Evolutionary conservation across 2,113 vertebrate genomes (phyloP).

Genomic region (Labeo catla): DNA sequence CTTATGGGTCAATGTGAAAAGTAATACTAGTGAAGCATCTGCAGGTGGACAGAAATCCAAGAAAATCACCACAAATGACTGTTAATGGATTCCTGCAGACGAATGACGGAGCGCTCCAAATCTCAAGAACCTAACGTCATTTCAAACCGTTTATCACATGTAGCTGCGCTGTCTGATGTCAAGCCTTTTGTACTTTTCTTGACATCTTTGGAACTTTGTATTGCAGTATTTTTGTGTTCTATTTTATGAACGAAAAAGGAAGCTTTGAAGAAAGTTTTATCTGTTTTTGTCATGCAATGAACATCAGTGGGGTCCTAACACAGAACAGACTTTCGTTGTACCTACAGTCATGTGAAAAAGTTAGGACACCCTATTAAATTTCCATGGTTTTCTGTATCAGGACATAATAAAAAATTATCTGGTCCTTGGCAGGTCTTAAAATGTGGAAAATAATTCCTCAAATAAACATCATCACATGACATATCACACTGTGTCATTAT

Average conservation of each 20-base stretch:
- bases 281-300: neutral
- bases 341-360: too few species aligned
- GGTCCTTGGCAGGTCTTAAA: too few species aligned
- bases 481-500: too few species aligned
- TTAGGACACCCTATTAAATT: too few species aligned
- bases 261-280: neutral
- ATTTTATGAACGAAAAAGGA: neutral
- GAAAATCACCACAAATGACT: slow-evolving; percentile 14
- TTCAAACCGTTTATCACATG: neutral
- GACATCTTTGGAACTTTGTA: neutral
- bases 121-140: neutral
- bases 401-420: too few species aligned
- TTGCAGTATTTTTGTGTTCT: neutral
- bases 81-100: slow-evolving; percentile 26
- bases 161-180: neutral
- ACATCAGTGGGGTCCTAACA: neutral
- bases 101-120: slow-evolving; percentile 9
- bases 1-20: neutral
- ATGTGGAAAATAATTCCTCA: too few species aligned
- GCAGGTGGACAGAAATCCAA: neutral
- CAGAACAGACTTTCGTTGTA: too few species aligned
- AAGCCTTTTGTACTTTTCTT: neutral
- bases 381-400: too few species aligned
- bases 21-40: neutral
- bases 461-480: too few species aligned